Conservation (phyloP, 2,113 vertebrate species). For the Nyctereutes procyonoides region DNA sequence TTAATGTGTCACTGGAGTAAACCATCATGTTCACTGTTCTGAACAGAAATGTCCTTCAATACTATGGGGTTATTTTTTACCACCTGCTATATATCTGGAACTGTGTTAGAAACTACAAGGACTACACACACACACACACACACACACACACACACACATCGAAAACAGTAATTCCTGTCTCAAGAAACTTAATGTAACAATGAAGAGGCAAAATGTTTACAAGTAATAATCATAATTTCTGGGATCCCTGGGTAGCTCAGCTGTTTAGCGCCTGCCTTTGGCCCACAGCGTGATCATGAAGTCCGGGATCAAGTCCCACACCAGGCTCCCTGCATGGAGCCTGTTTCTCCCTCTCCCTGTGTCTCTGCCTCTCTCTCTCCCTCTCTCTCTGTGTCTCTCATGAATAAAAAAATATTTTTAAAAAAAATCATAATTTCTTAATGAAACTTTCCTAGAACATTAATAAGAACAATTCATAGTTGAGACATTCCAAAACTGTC, state of each 20-base stretch:
- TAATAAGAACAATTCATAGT: not conserved
- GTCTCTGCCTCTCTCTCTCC: too few species aligned
- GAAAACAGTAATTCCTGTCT: not conserved
- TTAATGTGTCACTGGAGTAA: slow-evolving; percentile 58
- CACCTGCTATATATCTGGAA: slow-evolving; percentile 31
- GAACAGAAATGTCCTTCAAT: not conserved
- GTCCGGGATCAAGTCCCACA: too few species aligned
- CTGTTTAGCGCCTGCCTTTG: too few species aligned
- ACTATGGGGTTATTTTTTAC: not conserved
- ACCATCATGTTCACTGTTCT: slow-evolving; percentile 24
- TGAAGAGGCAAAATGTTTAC: not conserved
- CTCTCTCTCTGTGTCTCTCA: too few species aligned
- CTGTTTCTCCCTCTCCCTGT: too few species aligned
- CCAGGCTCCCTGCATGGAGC: too few species aligned
- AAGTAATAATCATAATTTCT: not conserved
- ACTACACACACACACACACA: not conserved
- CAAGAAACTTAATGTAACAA: not conserved
- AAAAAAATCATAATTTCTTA: not conserved
- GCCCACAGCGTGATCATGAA: too few species aligned
- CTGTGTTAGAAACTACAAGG: not conserved
- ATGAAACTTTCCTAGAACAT: not conserved
- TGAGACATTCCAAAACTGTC: not conserved
- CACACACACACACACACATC: not conserved
- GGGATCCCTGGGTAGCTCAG: too few species aligned
- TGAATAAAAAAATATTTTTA: too few species aligned